phyloP scores from a whole-genome alignment of 2,888 invertebrate genomes.

The Kryphioiulus occultus region DNA sequence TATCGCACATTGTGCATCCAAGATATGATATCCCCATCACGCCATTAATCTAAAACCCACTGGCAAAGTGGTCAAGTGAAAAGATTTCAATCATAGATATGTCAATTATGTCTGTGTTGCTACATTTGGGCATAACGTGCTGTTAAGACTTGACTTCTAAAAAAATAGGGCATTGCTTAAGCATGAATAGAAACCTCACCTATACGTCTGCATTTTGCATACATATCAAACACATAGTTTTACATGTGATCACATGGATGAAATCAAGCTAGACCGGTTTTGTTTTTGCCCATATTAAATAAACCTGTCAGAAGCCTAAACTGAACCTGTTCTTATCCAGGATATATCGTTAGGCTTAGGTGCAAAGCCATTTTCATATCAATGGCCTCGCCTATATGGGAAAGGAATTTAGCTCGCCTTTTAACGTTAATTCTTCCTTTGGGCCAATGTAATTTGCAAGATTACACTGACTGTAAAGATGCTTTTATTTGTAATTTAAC shows the following conservation, averaged over 20 bases:
- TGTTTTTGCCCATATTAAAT: neutral
- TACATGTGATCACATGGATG: neutral
- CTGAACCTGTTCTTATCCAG: neutral
- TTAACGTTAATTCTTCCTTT: neutral
- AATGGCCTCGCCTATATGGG: neutral
- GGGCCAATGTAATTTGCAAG: neutral
- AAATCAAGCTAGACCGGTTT: neutral
- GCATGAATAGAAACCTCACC: neutral
- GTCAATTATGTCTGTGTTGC: neutral
- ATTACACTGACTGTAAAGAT: neutral
- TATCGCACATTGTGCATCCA: too few relatives aligned
- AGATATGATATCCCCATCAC: too few relatives aligned
- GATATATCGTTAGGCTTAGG: neutral
- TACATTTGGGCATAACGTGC: constrained; percentile 16
- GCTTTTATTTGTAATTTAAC: neutral
- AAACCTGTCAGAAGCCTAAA: neutral
- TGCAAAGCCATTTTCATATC: neutral
- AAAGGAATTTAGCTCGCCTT: neutral
- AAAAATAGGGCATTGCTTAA: neutral
- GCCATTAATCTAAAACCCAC: neutral
- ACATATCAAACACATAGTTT: neutral
- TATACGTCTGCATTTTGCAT: neutral
- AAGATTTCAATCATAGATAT: neutral
- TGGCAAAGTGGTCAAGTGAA: neutral
- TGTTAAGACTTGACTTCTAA: neutral